Percentiles rank a stretch among this genome's conserved stretches.
These are phyloP conservation scores for Branchellion lobata DNA, from an alignment of 2,888 invertebrate genomes.

Conservation along the genomic window DNA sequence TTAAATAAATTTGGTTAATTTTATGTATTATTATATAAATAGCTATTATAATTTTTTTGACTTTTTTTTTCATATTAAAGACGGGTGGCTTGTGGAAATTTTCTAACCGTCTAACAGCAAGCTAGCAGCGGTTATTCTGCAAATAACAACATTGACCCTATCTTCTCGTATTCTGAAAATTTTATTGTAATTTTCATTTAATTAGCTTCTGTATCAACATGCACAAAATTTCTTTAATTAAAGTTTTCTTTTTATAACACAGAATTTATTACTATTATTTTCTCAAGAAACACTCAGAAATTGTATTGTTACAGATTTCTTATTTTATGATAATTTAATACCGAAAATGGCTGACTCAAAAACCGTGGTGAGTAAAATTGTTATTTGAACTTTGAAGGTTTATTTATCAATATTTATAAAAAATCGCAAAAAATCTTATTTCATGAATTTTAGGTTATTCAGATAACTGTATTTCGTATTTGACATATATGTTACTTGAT, in stretches of 20 bases:
- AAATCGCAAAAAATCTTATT: too few species aligned
- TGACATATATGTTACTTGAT: too few species aligned
- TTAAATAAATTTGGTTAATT: not conserved
- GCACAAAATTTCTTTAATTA: not conserved
- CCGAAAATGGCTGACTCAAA: not conserved
- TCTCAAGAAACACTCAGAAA: not conserved
- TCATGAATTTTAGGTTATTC: too few species aligned
- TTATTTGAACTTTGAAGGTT: not conserved
- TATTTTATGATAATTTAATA: not conserved
- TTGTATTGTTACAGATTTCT: not conserved
- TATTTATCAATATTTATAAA: too few species aligned
- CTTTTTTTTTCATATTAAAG: not conserved
- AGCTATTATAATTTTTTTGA: not conserved
- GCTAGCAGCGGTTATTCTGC: slow-evolving; percentile 17
- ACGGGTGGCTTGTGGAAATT: not conserved
- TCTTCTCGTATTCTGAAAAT: not conserved
- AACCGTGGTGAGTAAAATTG: not conserved
- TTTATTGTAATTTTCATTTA: slow-evolving; percentile 4
- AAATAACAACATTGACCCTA: slow-evolving; percentile 16
- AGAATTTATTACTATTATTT: not conserved
- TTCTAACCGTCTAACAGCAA: slow-evolving; percentile 6
- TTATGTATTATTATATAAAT: not conserved
- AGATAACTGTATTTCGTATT: too few species aligned
- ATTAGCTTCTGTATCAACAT: slow-evolving; percentile 11
- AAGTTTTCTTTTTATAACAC: not conserved